Conservation (phyloP, 2,888 invertebrate genomes). For the Coelopa pilipes region DNA sequence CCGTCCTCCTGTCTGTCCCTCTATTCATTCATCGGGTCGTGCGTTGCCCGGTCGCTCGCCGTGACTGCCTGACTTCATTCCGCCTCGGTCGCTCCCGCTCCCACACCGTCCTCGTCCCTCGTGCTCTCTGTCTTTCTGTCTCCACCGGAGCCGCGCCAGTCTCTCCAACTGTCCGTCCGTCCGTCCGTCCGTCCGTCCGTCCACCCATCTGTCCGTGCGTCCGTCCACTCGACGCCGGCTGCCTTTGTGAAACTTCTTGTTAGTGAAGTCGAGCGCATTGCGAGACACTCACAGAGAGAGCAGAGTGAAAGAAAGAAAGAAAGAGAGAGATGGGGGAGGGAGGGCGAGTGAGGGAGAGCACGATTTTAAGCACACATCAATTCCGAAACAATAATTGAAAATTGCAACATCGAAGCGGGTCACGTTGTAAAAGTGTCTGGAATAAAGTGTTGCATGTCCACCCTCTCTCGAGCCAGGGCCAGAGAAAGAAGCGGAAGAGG, state of each 20-base stretch:
- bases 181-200: too few relatives aligned
- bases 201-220: too few relatives aligned
- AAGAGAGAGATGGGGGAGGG: background rate
- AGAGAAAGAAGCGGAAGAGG: background rate
- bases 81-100: background rate
- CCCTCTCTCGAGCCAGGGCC: background rate
- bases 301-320: background rate
- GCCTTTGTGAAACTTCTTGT: slow-evolving; percentile 31
- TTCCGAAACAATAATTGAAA: slow-evolving; percentile 58
- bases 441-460: slow-evolving; percentile 43
- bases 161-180: too few relatives aligned
- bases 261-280: slow-evolving; percentile 33
- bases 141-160: background rate
- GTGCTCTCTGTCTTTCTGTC: background rate
- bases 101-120: background rate
- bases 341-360: slow-evolving; percentile 42
- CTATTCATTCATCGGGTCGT: background rate
- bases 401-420: slow-evolving; percentile 51
- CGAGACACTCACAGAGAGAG: too few relatives aligned
- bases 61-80: slow-evolving; percentile 19
- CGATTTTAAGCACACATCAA: slow-evolving; percentile 56
- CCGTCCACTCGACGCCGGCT: background rate
- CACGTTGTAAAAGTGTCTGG: slow-evolving; percentile 32
- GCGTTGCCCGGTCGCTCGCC: background rate
- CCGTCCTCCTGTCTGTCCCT: too few relatives aligned